These are phyloP conservation scores for Antitype chi DNA, from an alignment of 2,888 invertebrate genomes.

Conservation along the genomic window DNA sequence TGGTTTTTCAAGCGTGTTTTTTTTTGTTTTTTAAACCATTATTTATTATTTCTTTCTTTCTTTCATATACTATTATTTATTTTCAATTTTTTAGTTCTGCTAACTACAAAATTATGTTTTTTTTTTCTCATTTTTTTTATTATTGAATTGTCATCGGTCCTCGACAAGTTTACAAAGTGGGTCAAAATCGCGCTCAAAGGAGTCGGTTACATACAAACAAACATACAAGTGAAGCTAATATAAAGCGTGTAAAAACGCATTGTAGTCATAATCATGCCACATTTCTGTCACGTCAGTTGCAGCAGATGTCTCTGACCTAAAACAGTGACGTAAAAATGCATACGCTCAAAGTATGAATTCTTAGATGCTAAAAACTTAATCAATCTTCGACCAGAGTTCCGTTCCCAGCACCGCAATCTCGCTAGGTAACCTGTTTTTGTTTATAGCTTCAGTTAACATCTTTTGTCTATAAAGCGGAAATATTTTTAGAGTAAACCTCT, in stretches of 20 bases:
- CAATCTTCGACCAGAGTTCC: not conserved
- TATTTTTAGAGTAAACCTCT: slow-evolving; percentile 33
- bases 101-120: too few species aligned
- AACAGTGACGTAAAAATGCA: not conserved
- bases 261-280: not conserved
- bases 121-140: too few species aligned
- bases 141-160: too few species aligned
- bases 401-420: not conserved
- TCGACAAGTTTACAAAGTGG: too few species aligned
- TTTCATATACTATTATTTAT: too few species aligned
- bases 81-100: too few species aligned
- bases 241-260: not conserved
- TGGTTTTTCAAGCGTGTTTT: too few species aligned
- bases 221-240: too few species aligned
- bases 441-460: slow-evolving; percentile 1
- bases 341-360: not conserved
- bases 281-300: not conserved
- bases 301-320: not conserved
- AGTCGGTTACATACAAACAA: too few species aligned
- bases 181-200: too few species aligned
- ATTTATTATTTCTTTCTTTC: too few species aligned
- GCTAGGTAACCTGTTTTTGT: not conserved
- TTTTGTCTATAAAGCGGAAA: slow-evolving; percentile 9
- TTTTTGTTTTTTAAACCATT: too few species aligned
- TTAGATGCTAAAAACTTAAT: not conserved